Conservation (phyloP, 2,888 invertebrate genomes). For the Melangyna quadrimaculata region DNA sequence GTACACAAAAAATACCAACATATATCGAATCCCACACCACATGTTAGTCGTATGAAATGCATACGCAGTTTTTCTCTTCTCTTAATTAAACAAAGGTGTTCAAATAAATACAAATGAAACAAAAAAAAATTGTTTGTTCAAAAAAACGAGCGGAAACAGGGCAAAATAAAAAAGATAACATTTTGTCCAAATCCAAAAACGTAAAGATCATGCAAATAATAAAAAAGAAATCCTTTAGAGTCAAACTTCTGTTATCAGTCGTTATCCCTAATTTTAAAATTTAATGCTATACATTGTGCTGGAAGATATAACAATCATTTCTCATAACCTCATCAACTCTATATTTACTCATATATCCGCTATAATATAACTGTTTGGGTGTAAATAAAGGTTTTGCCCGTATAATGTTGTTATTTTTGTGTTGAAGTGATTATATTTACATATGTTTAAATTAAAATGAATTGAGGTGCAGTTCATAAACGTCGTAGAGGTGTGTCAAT, state of each 20-base stretch:
- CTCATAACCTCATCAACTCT: not conserved
- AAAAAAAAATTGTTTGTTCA: constrained; percentile 7
- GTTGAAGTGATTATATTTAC: no score
- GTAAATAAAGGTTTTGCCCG: no score
- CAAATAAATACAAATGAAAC: constrained; percentile 29
- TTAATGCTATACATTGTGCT: no score
- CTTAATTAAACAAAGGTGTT: constrained; percentile 48
- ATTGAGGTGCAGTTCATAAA: no score
- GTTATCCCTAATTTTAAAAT: not conserved
- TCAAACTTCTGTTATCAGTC: not conserved
- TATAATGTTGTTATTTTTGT: no score
- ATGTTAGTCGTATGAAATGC: not conserved
- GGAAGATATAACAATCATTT: not conserved
- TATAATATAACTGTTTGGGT: no score
- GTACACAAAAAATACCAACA: not conserved
- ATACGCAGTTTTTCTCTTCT: not conserved
- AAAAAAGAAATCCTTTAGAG: not conserved
- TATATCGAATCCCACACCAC: not conserved
- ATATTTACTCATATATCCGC: no score
- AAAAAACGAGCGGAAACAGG: not conserved
- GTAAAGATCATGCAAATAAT: not conserved
- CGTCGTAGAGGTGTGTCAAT: no score
- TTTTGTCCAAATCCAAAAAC: not conserved
- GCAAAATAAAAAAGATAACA: constrained; percentile 20
- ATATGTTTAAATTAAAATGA: no score